These are phyloP conservation scores for Gymnodraco acuticeps DNA, from an alignment of 2,797 vertebrate species.

Conservation along the genomic window DNA sequence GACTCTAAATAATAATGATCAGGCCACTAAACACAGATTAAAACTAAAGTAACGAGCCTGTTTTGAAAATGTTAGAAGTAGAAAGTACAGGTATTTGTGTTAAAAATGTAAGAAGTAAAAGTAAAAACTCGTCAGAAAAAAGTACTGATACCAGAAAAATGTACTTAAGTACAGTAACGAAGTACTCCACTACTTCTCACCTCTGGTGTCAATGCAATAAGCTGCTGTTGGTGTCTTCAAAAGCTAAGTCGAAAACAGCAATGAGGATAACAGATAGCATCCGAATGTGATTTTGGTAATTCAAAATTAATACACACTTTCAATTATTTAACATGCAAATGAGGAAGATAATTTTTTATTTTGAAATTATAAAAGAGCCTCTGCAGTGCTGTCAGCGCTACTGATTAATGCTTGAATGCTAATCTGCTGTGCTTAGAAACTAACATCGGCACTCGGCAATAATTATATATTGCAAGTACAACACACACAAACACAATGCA, in stretches of 20 bases:
- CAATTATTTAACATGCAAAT: constrained; percentile 63
- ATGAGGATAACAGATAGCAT: constrained; percentile 26
- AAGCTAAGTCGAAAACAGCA: constrained; percentile 10
- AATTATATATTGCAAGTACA: constrained; percentile 10
- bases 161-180: too few relatives aligned
- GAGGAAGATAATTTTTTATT: constrained; percentile 38
- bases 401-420: constrained; percentile 45
- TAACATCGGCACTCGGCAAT: constrained; percentile 44
- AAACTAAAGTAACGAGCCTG: too few relatives aligned
- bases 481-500: constrained; percentile 12
- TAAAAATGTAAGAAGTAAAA: too few relatives aligned
- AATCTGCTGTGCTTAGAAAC: constrained; percentile 47
- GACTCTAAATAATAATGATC: too few relatives aligned
- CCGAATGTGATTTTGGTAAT: constrained; percentile 49
- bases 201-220: constrained; percentile 7
- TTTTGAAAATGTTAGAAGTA: too few relatives aligned
- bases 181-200: too few relatives aligned
- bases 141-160: too few relatives aligned
- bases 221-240: not conserved
- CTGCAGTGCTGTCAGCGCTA: constrained; percentile 19
- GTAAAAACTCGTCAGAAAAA: too few relatives aligned
- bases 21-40: too few relatives aligned
- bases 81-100: too few relatives aligned
- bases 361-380: constrained; percentile 26
- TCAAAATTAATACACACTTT: constrained; percentile 35